Percentiles rank a stretch among this genome's conserved stretches.
These are phyloP conservation scores for Corythornis vintsioides DNA, from an alignment of 2,113 vertebrate species.

Conservation along the genomic window DNA sequence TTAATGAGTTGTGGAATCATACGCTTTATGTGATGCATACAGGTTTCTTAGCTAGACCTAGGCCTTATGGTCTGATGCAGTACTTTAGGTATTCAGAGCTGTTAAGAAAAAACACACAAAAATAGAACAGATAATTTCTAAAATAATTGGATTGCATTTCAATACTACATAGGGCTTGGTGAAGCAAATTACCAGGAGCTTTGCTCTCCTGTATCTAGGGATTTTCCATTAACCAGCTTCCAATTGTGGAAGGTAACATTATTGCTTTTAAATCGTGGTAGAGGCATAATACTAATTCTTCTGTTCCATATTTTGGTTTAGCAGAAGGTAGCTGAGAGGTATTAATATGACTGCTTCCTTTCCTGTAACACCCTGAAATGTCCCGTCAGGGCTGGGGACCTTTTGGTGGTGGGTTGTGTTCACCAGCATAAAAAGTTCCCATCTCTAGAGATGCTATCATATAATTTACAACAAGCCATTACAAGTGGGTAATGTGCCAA, in stretches of 20 bases:
- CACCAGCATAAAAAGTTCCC: conserved; percentile 5
- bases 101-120: not conserved
- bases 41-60: conserved; percentile 16
- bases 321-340: not conserved
- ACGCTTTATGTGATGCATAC: not conserved
- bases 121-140: not conserved
- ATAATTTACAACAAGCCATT: not conserved
- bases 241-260: not conserved
- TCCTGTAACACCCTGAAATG: not conserved
- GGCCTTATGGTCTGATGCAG: not conserved
- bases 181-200: not conserved
- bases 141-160: not conserved
- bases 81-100: not conserved
- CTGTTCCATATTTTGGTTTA: not conserved
- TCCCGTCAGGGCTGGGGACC: not conserved
- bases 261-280: not conserved
- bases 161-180: not conserved
- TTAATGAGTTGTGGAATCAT: conserved; percentile 67
- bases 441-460: not conserved
- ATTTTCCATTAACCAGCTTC: not conserved
- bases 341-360: not conserved
- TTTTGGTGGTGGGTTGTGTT: not conserved
- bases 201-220: not conserved
- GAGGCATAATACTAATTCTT: not conserved
- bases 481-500: not conserved